These are phyloP conservation scores for Schizopygopsis pylzovi DNA, from an alignment of 2,797 vertebrate genomes.

Conservation along the genomic window DNA sequence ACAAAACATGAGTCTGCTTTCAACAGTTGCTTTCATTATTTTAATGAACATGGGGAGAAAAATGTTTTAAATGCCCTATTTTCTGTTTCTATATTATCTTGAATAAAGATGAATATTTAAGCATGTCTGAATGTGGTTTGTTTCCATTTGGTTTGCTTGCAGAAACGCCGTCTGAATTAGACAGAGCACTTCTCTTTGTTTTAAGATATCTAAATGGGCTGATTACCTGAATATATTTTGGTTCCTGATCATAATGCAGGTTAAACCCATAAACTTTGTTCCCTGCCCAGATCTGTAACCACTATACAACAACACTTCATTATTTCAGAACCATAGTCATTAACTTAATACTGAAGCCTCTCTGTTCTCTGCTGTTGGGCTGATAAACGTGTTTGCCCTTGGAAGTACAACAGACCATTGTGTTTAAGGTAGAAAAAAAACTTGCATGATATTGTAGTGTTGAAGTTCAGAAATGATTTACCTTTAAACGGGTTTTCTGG, in stretches of 20 bases:
- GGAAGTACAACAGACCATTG: not conserved
- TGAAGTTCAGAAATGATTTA: not conserved
- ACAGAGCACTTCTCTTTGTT: not conserved
- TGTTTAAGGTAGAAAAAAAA: not conserved
- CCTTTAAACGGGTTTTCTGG: too few species aligned
- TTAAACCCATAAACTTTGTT: not conserved
- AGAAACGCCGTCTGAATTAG: not conserved
- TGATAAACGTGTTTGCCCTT: not conserved
- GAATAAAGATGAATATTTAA: slow-evolving; percentile 39
- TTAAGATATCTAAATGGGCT: not conserved
- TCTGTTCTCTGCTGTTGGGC: not conserved
- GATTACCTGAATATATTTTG: not conserved
- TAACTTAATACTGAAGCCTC: not conserved
- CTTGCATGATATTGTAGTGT: not conserved
- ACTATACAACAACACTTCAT: not conserved
- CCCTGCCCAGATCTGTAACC: not conserved
- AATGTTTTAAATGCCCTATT: slow-evolving; percentile 17
- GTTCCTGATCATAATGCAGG: not conserved
- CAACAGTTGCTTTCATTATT: not conserved
- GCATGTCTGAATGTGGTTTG: not conserved
- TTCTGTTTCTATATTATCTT: not conserved
- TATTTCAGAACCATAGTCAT: not conserved
- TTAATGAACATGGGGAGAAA: not conserved
- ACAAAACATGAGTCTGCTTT: not conserved
- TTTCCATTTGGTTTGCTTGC: not conserved